These are phyloP conservation scores for Matsumurasca onukii DNA, from an alignment of 1,140 invertebrate genomes.

Conservation along the genomic window DNA sequence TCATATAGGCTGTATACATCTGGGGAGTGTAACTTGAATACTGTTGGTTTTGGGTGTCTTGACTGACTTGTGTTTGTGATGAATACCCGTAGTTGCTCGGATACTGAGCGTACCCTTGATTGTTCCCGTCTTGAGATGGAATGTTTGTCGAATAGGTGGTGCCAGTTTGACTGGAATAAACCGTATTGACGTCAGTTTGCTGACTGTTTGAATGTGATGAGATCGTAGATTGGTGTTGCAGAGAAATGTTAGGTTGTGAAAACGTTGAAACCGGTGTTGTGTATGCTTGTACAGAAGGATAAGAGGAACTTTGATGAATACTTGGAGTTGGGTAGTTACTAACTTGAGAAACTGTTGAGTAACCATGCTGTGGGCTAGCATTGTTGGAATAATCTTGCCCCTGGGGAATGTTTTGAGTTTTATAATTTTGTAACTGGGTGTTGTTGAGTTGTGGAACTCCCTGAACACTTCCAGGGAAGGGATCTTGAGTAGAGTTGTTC, in stretches of 20 bases:
- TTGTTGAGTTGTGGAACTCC: too few relatives aligned
- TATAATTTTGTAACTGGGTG: not conserved
- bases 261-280: not conserved
- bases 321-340: not conserved
- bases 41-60: not conserved
- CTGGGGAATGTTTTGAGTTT: constrained; percentile 4
- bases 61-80: not conserved
- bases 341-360: not conserved
- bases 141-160: not conserved
- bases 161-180: not conserved
- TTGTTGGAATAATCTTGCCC: not conserved
- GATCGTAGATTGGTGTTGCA: not conserved
- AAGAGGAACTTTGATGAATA: not conserved
- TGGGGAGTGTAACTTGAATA: constrained; percentile 43
- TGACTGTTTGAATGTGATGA: not conserved
- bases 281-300: not conserved
- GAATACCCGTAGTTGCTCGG: not conserved
- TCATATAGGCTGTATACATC: not conserved
- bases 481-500: too few relatives aligned
- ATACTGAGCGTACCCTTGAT: not conserved
- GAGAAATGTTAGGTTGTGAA: not conserved
- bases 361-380: not conserved
- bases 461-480: too few relatives aligned
- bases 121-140: not conserved
- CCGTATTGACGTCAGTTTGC: not conserved